phyloP scores from a whole-genome alignment of 2,888 invertebrate genomes.

The Eupelmus urozonus region DNA sequence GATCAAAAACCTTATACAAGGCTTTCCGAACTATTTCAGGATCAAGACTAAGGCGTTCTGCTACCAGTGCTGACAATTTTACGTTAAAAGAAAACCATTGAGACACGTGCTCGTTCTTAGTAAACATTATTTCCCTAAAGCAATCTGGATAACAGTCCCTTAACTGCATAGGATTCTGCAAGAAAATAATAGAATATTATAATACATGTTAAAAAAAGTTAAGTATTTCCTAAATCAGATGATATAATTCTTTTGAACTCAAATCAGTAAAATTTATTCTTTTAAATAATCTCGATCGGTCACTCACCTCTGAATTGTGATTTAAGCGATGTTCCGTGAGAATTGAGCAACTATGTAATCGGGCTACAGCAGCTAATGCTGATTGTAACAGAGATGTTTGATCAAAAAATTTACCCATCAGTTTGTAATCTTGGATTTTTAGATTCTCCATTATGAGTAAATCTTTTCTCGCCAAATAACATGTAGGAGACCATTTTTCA shows the following conservation, averaged over 20 bases:
- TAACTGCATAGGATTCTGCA: neutral
- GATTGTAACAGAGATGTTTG: neutral
- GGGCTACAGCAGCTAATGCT: neutral
- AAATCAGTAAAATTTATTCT: too few species aligned
- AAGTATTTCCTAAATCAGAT: neutral
- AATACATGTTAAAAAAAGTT: too few species aligned
- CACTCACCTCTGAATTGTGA: neutral
- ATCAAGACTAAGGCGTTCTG: slow-evolving; percentile 60
- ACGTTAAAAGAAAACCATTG: slow-evolving; percentile 5
- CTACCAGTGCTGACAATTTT: slow-evolving; percentile 54
- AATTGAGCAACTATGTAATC: slow-evolving; percentile 15
- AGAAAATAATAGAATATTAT: neutral
- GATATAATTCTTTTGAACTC: neutral
- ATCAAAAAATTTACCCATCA: neutral
- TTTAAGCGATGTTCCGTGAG: neutral
- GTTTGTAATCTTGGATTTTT: neutral
- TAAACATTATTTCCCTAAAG: neutral
- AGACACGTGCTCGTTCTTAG: neutral
- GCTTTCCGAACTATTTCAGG: slow-evolving; percentile 39
- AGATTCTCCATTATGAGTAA: neutral
- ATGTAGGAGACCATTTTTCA: neutral
- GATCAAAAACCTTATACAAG: slow-evolving; percentile 40
- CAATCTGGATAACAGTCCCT: neutral
- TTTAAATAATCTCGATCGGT: too few species aligned
- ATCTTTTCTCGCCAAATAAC: neutral